Percentiles rank a stretch among this genome's conserved stretches.
These are phyloP conservation scores for Drosophila melanocephala DNA, from an alignment of 2,888 invertebrate species.

Conservation along the genomic window DNA sequence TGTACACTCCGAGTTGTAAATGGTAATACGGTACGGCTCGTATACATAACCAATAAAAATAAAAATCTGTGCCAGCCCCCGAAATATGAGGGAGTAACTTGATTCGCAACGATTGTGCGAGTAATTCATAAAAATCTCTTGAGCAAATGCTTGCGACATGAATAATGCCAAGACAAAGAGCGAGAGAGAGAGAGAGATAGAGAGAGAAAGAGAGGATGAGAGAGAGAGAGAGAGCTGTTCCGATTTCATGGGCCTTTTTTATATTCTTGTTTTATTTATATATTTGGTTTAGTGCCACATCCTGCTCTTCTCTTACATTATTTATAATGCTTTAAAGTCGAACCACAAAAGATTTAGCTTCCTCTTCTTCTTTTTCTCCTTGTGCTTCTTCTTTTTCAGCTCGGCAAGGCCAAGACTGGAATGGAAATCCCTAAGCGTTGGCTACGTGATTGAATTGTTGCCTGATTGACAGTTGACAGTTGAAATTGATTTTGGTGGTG, in stretches of 20 bases:
- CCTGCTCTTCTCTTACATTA: slow-evolving; percentile 25
- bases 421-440: slow-evolving; percentile 50
- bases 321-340: slow-evolving; percentile 57
- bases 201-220: too few relatives aligned
- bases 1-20: slow-evolving; percentile 59
- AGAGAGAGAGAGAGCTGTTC: not conserved
- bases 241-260: slow-evolving; percentile 24
- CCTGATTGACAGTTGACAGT: slow-evolving; percentile 84
- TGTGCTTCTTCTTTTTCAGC: not conserved
- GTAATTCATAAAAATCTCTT: slow-evolving; percentile 80
- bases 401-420: not conserved
- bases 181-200: not conserved
- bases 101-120: slow-evolving; percentile 42
- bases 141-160: slow-evolving; percentile 75
- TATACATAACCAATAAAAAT: slow-evolving; percentile 67
- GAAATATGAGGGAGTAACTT: slow-evolving; percentile 26
- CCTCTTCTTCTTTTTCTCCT: slow-evolving; percentile 1
- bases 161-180: slow-evolving; percentile 29
- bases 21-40: slow-evolving; percentile 55
- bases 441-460: slow-evolving; percentile 81
- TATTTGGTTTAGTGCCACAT: slow-evolving; percentile 5
- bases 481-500: slow-evolving; percentile 78
- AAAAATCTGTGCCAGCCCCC: slow-evolving; percentile 69
- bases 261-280: not conserved
- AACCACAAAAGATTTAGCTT: slow-evolving; percentile 39